Evolutionary conservation across 2,797 vertebrate species (phyloP).

Genomic region (Taenioides sp.): DNA sequence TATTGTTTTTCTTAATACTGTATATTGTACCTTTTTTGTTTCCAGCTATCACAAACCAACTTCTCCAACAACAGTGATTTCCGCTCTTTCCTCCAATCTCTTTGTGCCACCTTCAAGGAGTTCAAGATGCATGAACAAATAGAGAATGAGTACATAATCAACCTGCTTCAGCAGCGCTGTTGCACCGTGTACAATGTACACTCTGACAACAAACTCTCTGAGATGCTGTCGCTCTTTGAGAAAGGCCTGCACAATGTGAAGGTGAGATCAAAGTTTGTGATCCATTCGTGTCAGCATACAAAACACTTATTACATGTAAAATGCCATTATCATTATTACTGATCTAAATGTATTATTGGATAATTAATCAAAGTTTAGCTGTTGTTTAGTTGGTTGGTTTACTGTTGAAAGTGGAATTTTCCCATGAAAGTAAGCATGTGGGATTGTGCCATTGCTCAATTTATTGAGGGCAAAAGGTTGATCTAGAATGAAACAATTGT

Average conservation of each 20-base stretch:
- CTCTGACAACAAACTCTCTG: constrained; percentile 96
- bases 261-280: constrained; percentile 64
- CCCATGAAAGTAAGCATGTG: background rate
- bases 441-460: background rate
- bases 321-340: background rate
- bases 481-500: background rate
- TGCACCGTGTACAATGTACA: constrained; percentile 94
- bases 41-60: constrained; percentile 96
- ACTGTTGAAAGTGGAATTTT: background rate
- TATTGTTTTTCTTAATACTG: background rate
- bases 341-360: background rate
- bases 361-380: background rate
- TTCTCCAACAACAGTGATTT: constrained; percentile 99
- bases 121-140: constrained; percentile 99
- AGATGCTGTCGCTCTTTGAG: constrained; percentile 96
- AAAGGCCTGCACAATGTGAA: constrained; percentile 94
- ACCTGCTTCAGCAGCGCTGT: constrained; percentile 92
- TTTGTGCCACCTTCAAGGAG: constrained; percentile 97
- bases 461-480: background rate
- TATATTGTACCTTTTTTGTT: background rate
- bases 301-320: background rate
- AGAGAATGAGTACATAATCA: constrained; percentile 97
- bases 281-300: background rate
- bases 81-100: constrained; percentile 91
- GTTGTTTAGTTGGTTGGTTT: background rate